Conservation (phyloP, 1,140 invertebrate genomes). For the Eumaeus atala region DNA sequence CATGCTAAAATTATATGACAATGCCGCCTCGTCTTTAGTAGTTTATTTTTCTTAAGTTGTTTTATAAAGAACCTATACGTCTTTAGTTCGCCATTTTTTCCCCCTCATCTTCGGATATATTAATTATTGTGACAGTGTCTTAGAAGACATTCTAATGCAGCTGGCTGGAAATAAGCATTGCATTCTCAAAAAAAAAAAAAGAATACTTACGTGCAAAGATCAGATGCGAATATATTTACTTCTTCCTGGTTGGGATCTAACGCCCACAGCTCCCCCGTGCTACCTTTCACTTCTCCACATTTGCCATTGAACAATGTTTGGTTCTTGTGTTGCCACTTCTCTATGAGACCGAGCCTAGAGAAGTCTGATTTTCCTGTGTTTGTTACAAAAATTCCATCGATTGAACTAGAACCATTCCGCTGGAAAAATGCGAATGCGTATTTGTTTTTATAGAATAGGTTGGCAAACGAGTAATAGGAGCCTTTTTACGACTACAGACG, state of each 20-base stretch:
- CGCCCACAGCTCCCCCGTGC: slow-evolving; percentile 85
- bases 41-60: too few species aligned
- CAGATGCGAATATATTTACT: slow-evolving; percentile 79
- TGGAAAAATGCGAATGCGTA: slow-evolving; percentile 38
- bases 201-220: slow-evolving; percentile 77
- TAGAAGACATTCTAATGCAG: not conserved
- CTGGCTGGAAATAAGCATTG: not conserved
- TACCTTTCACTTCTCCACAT: slow-evolving; percentile 80
- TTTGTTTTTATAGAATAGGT: too few species aligned
- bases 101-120: not conserved
- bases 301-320: slow-evolving; percentile 71
- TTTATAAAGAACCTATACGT: too few species aligned
- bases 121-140: not conserved
- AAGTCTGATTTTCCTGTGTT: slow-evolving; percentile 80
- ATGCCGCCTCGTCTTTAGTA: too few species aligned
- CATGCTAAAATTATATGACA: too few species aligned
- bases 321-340: slow-evolving; percentile 79
- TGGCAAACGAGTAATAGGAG: too few species aligned
- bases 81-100: too few species aligned
- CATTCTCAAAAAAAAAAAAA: not conserved
- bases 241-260: slow-evolving; percentile 75
- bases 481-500: too few species aligned
- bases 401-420: slow-evolving; percentile 81
- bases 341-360: slow-evolving; percentile 77
- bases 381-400: slow-evolving; percentile 85